A percentile compares a stretch with the other conserved stretches of the same genome.
Evolutionary conservation across 2,888 invertebrate genomes (phyloP).

Genomic region (Halictus quadricinctus): DNA sequence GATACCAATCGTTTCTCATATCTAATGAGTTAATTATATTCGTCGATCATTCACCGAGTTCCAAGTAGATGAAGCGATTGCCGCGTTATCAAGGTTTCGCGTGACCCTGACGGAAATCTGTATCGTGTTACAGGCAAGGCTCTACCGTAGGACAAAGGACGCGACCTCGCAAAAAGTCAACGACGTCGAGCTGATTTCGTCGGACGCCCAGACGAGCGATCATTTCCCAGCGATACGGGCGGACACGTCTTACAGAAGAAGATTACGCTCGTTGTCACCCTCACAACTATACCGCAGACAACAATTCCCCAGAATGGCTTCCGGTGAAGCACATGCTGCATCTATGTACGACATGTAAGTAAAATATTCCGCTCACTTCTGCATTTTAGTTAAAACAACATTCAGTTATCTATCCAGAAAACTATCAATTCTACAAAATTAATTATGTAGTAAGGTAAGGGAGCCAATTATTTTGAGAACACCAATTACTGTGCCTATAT

Average conservation of each 20-base stretch:
- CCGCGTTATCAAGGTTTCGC: neutral
- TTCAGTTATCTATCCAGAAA: neutral
- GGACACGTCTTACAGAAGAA: constrained; percentile 55
- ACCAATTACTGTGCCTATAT: too few relatives aligned
- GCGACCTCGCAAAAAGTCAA: constrained; percentile 33
- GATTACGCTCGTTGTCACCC: constrained; percentile 66
- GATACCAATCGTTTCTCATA: neutral
- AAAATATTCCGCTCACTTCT: neutral
- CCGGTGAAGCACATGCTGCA: constrained; percentile 49
- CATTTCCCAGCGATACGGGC: constrained; percentile 40
- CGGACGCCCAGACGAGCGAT: constrained; percentile 46
- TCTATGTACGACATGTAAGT: constrained; percentile 68
- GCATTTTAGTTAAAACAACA: neutral
- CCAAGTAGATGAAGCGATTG: neutral
- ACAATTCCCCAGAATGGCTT: constrained; percentile 36
- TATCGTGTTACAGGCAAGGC: constrained; percentile 45
- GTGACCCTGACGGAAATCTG: neutral
- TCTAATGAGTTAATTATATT: neutral
- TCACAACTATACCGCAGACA: constrained; percentile 56
- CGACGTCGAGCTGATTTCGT: constrained; percentile 48
- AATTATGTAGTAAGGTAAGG: neutral
- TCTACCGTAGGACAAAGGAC: constrained; percentile 49
- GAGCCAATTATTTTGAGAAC: too few relatives aligned
- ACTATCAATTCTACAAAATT: neutral
- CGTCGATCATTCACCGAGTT: neutral